Percentiles rank a stretch among this genome's conserved stretches.
phyloP scores from a whole-genome alignment of 2,888 invertebrate species.

The Noctua janthe region DNA sequence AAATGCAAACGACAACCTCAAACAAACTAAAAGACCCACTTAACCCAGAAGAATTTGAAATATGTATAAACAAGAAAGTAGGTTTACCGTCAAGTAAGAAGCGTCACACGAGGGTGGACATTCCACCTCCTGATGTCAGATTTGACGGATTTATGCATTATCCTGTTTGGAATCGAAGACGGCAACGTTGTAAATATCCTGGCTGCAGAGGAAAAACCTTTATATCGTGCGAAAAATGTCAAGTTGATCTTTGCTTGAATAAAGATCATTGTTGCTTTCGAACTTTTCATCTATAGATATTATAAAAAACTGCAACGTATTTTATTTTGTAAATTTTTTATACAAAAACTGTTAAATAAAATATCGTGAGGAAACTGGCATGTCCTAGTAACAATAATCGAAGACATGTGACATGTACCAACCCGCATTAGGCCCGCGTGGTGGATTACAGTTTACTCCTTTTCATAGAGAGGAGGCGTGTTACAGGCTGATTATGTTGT shows the following conservation, averaged over 20 bases:
- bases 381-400: neutral
- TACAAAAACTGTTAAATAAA: too few relatives aligned
- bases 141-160: constrained; percentile 20
- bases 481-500: neutral
- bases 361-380: neutral
- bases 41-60: neutral
- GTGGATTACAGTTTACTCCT: neutral
- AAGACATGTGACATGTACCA: neutral
- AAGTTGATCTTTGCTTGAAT: constrained; percentile 21
- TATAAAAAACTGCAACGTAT: neutral
- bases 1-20: neutral
- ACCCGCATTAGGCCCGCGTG: neutral
- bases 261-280: constrained; percentile 10
- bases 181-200: neutral
- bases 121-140: too few relatives aligned
- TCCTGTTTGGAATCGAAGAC: constrained; percentile 15
- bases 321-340: neutral
- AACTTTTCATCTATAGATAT: constrained; percentile 1
- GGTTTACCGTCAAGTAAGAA: neutral
- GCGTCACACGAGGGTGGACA: neutral
- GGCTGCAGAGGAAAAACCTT: neutral
- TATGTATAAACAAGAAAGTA: neutral
- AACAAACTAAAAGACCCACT: neutral
- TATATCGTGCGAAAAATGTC: constrained; percentile 25
- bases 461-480: neutral